A percentile compares a stretch with the other conserved stretches of the same genome.
phyloP scores from a whole-genome alignment of 1,140 invertebrate species.

The Steinernema khuongi region DNA sequence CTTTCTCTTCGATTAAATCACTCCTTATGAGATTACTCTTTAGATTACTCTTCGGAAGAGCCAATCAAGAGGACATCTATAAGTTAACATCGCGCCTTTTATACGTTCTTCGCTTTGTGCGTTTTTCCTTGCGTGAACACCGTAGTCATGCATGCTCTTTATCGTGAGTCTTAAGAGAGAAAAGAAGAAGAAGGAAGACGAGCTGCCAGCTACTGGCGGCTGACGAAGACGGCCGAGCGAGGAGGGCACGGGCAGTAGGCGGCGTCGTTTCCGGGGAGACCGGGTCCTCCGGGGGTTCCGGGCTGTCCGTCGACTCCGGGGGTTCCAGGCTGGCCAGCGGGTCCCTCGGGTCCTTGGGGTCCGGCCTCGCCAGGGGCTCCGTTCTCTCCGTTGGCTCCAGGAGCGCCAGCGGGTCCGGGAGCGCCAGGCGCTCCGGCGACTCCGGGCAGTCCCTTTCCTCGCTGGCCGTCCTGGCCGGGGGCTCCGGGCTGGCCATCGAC shows the following conservation, averaged over 20 bases:
- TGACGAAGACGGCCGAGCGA: conserved; percentile 26
- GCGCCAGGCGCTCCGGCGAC: conserved; percentile 21
- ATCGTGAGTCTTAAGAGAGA: background rate
- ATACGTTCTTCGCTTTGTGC: no score
- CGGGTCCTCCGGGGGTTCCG: conserved; percentile 22
- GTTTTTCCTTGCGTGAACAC: conserved; percentile 23
- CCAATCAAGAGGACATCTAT: conserved; percentile 10
- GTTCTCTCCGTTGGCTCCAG: conserved; percentile 24
- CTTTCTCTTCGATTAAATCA: conserved; percentile 14
- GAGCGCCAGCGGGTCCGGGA: conserved; percentile 22
- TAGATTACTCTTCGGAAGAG: conserved; percentile 19
- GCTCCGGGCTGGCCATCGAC: conserved; percentile 24
- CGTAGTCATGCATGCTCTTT: conserved; percentile 15
- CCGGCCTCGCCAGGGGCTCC: conserved; percentile 22
- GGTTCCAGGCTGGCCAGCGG: conserved; percentile 21
- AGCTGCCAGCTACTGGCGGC: background rate
- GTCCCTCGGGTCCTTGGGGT: conserved; percentile 21
- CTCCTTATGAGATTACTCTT: background rate
- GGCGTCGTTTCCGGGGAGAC: conserved; percentile 24
- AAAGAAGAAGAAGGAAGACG: background rate
- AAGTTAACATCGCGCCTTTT: background rate
- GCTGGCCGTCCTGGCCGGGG: conserved; percentile 23
- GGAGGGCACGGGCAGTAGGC: conserved; percentile 28
- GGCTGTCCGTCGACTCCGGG: conserved; percentile 28
- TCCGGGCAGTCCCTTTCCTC: conserved; percentile 21